Evolutionary conservation across 2,888 invertebrate genomes (phyloP).

Genomic region (Leptothorax acervorum): DNA sequence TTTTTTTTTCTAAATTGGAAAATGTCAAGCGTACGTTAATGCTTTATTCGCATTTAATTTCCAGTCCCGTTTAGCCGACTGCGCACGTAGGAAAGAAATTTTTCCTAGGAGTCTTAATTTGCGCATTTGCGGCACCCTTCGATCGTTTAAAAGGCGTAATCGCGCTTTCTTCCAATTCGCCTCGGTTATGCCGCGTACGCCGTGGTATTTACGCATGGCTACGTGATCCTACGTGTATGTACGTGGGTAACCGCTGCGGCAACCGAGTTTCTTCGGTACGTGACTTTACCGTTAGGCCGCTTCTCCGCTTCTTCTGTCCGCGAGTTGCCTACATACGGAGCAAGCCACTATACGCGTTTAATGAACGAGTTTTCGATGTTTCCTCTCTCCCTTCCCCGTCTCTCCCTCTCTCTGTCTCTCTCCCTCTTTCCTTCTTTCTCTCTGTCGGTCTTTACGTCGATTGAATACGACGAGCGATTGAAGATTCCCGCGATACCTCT

Average conservation of each 20-base stretch:
- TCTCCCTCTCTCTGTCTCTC: slow-evolving; percentile 32
- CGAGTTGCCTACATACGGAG: slow-evolving; percentile 76
- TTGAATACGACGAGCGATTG: slow-evolving; percentile 16
- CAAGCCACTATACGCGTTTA: slow-evolving; percentile 69
- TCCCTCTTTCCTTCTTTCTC: slow-evolving; percentile 45
- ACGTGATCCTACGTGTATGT: slow-evolving; percentile 65
- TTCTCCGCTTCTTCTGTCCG: slow-evolving; percentile 73
- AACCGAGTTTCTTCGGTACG: slow-evolving; percentile 82
- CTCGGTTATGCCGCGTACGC: slow-evolving; percentile 46
- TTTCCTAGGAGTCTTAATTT: slow-evolving; percentile 26
- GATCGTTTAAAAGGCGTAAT: slow-evolving; percentile 47
- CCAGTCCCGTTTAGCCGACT: slow-evolving; percentile 7
- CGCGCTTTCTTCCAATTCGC: slow-evolving; percentile 52
- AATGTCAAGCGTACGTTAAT: slow-evolving; percentile 18
- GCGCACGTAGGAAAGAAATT: slow-evolving; percentile 21
- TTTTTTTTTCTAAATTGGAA: slow-evolving; percentile 1
- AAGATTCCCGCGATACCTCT: not conserved
- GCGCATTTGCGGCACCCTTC: slow-evolving; percentile 36
- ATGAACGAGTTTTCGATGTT: slow-evolving; percentile 75
- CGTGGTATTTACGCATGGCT: slow-evolving; percentile 39
- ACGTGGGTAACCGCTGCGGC: slow-evolving; percentile 74
- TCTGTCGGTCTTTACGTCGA: not conserved
- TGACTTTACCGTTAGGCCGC: slow-evolving; percentile 82
- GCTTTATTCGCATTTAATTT: slow-evolving; percentile 25
- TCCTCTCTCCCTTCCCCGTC: slow-evolving; percentile 32